phyloP scores from a whole-genome alignment of 2,113 vertebrate genomes.

The Brienomyrus brachyistius region DNA sequence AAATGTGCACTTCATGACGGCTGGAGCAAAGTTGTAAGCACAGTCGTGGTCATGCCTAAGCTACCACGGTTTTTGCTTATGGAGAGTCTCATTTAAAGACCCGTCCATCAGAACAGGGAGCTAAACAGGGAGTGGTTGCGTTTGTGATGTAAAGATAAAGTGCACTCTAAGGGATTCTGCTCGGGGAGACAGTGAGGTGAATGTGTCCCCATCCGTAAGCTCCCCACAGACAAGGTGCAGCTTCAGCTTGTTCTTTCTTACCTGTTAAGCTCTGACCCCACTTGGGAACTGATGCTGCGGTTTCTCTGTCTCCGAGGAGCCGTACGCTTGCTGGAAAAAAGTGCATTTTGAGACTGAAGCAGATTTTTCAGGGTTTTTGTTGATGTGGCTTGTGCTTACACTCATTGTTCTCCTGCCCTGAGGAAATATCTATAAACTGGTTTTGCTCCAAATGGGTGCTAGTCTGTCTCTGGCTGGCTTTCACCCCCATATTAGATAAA shows the following conservation, averaged over 20 bases:
- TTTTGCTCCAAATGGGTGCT: neutral
- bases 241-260: neutral
- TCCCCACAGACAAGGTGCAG: neutral
- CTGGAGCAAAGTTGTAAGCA: neutral
- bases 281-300: neutral
- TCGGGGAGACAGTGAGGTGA: neutral
- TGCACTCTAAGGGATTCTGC: neutral
- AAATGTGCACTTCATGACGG: neutral
- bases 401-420: neutral
- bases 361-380: conserved; percentile 2
- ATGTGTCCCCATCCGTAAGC: neutral
- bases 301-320: neutral
- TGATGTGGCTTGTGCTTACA: neutral
- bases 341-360: neutral
- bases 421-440: neutral
- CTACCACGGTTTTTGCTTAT: neutral
- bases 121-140: neutral
- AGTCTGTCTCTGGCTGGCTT: neutral
- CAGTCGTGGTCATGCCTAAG: neutral
- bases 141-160: neutral
- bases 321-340: neutral
- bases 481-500: neutral
- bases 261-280: neutral
- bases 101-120: neutral
- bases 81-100: neutral